Base-by-base conservation (phyloP, 2,888 invertebrate species). In the Uloborus plumipes region DNA sequence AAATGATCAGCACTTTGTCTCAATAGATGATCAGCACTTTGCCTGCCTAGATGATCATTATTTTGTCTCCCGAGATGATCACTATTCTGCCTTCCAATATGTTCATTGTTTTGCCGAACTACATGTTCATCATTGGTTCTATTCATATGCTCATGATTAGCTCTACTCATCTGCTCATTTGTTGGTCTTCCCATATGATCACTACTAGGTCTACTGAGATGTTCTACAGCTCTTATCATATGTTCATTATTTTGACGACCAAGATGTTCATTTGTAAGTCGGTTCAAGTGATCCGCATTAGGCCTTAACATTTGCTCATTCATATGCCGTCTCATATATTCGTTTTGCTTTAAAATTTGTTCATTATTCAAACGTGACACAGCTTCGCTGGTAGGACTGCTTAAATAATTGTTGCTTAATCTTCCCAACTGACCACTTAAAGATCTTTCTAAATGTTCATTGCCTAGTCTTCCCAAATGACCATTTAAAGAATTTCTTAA, bases 231-330 rank as follows among this genome's bases (percentile, higher is more conserved):
- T 75, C 71, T 65, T 18, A 50, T 59, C 59, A 82, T 65, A 66
- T 65, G 75, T 51, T 82, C 76, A 65, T 51, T 70, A 16, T 18
- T 18, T 49, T 55, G 81, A 26, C 76, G 39, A 16, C 74, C 55
- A 51, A 82, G 47, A 62, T 80, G 80, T 20, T 80, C 80, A 62
- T 58, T 59, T 31, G 62, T 73, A 15, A 47, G 51, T 14, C 73
- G n/a, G 3, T 61, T 69, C 62, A 76, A 39, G 20, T 76, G 76
- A 16, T 76, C 76, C 51, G 67, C 61, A 62, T 55, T 53, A 18
- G 65, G 71, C 47, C 80, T 70, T 50, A 81, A 64, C 80, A 81
- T 81, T 58, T 81, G 74, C 15, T 82, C 82, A 72, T 75, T 82
- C 11, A 76, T 67, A 53, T 82, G 82, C 47, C 80, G 51, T 59